These are phyloP conservation scores for Leptopilina drosophilae DNA, from an alignment of 2,888 invertebrate species.

Conservation along the genomic window DNA sequence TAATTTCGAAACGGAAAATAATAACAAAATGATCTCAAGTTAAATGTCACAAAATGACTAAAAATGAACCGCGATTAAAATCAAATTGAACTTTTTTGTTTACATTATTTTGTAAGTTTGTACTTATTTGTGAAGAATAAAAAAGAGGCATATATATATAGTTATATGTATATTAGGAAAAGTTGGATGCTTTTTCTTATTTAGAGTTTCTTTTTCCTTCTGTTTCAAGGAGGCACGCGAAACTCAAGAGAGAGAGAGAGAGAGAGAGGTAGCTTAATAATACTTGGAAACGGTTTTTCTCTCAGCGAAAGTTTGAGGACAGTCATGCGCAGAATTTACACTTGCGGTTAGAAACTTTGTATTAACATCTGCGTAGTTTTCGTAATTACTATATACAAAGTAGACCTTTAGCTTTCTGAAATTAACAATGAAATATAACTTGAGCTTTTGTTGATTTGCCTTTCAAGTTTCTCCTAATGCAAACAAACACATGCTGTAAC, in stretches of 20 bases:
- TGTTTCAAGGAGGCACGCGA: slow-evolving; percentile 25
- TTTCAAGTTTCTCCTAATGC: not conserved
- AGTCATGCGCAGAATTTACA: slow-evolving; percentile 31
- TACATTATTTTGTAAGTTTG: too few species aligned
- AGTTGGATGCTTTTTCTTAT: not conserved
- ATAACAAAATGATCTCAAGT: too few species aligned
- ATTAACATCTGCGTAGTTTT: slow-evolving; percentile 14
- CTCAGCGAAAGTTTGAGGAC: slow-evolving; percentile 19
- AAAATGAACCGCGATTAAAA: too few species aligned
- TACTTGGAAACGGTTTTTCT: slow-evolving; percentile 32
- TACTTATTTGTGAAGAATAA: not conserved
- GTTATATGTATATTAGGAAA: too few species aligned
- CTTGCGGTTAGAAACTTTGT: slow-evolving; percentile 22
- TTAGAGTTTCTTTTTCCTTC: not conserved
- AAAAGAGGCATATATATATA: not conserved
- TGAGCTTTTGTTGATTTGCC: not conserved
- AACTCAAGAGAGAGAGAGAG: slow-evolving; percentile 17
- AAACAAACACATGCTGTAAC: not conserved
- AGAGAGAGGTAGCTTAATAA: slow-evolving; percentile 13
- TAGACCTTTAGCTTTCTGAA: not conserved
- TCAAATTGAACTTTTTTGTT: too few species aligned
- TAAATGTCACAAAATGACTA: too few species aligned
- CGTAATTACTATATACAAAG: slow-evolving; percentile 8
- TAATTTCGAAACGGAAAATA: too few species aligned
- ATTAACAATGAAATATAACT: slow-evolving; percentile 8